These are phyloP conservation scores for Peribatodes rhomboidaria DNA, from an alignment of 2,888 invertebrate species.

Conservation along the genomic window DNA sequence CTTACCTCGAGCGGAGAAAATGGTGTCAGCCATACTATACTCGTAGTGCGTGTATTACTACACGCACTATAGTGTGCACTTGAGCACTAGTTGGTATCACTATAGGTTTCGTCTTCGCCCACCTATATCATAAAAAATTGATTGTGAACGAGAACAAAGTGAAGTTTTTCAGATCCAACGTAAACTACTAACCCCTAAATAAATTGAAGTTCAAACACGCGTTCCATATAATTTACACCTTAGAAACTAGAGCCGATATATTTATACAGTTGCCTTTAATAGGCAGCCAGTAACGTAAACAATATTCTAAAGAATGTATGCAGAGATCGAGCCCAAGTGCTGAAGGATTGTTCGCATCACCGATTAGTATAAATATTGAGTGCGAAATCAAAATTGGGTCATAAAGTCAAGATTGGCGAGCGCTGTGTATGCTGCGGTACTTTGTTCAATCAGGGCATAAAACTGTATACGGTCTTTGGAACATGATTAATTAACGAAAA, in stretches of 20 bases:
- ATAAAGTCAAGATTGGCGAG: constrained; percentile 8
- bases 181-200: not conserved
- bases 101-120: not conserved
- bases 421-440: not conserved
- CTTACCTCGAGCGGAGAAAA: no score
- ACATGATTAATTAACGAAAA: no score
- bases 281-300: constrained; percentile 8
- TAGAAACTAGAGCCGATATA: not conserved
- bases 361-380: constrained; percentile 1
- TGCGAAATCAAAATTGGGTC: constrained; percentile 7
- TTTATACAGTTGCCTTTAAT: constrained; percentile 14
- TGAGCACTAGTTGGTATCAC: not conserved
- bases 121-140: not conserved
- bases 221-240: constrained; percentile 6
- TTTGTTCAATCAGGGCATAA: not conserved
- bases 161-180: constrained; percentile 3
- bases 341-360: constrained; percentile 7
- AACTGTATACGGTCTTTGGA: no score
- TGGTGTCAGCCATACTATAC: no score
- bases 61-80: not conserved
- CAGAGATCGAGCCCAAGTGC: constrained; percentile 12
- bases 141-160: not conserved
- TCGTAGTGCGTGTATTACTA: not conserved
- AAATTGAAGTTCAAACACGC: constrained; percentile 10
- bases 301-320: not conserved